Conservation (phyloP, 2,113 vertebrate species). For the Odocoileus hemionus region DNA sequence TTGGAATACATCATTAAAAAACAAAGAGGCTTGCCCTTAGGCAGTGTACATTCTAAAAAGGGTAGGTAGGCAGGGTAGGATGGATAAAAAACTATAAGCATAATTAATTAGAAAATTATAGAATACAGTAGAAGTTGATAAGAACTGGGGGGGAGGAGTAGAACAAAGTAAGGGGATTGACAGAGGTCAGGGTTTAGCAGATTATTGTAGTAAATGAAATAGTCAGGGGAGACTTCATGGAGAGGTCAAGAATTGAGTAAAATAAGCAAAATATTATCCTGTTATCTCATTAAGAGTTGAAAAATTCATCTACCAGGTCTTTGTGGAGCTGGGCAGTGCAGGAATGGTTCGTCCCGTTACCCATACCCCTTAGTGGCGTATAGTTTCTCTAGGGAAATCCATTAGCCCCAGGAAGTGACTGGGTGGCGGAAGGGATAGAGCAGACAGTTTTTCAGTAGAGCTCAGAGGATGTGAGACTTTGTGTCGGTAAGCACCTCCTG, state of each 20-base stretch:
- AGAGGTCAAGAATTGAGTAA: background rate
- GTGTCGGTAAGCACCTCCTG: rapidly evolving
- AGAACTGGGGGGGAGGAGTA: background rate
- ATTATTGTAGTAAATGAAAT: background rate
- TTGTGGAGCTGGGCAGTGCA: background rate
- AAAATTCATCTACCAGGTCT: background rate
- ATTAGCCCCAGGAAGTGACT: background rate
- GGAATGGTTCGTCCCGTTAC: background rate
- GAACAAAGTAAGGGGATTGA: background rate
- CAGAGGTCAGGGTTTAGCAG: background rate
- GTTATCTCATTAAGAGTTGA: background rate
- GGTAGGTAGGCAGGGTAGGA: background rate
- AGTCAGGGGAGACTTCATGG: background rate
- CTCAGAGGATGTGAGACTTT: background rate
- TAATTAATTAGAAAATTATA: background rate
- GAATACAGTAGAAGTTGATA: background rate
- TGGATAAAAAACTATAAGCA: background rate
- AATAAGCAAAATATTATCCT: background rate
- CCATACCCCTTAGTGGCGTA: background rate
- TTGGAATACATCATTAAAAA: background rate
- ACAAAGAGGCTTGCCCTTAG: background rate
- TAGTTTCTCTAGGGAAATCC: background rate
- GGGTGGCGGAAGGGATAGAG: background rate
- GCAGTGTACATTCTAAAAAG: background rate
- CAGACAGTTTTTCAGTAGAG: background rate